A percentile compares a stretch with the other conserved stretches of the same genome.
These are phyloP conservation scores for Xenus cinereus DNA, from an alignment of 2,113 vertebrate genomes.

Conservation along the genomic window DNA sequence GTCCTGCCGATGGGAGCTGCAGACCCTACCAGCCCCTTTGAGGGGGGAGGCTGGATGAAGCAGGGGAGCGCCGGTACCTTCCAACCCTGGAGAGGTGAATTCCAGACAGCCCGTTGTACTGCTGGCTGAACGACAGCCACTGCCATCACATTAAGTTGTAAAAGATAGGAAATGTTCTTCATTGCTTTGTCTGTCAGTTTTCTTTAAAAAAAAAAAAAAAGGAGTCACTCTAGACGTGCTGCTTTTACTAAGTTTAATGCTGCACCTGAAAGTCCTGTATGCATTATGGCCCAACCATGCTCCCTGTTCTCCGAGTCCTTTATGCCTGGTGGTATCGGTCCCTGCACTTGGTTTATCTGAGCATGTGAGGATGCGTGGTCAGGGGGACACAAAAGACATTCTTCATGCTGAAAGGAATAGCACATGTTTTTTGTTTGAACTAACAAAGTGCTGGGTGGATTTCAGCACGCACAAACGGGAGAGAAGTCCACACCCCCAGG, in stretches of 20 bases:
- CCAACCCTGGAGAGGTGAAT: not conserved
- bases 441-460: not conserved
- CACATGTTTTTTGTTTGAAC: not conserved
- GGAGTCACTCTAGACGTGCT: not conserved
- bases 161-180: not conserved
- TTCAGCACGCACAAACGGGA: not conserved
- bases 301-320: not conserved
- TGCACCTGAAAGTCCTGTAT: not conserved
- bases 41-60: not conserved
- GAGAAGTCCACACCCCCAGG: not conserved
- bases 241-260: not conserved
- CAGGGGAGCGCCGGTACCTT: not conserved
- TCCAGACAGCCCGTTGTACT: not conserved
- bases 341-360: not conserved
- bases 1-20: not conserved
- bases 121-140: not conserved
- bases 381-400: not conserved
- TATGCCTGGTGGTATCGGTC: fast-evolving
- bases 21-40: not conserved
- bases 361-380: fast-evolving
- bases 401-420: not conserved
- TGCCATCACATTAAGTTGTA: not conserved
- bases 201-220: not conserved
- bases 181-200: not conserved
- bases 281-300: not conserved